Percentiles rank a stretch among this genome's conserved stretches.
phyloP scores from a whole-genome alignment of 1,140 invertebrate species.

The Scylla paramamosain region DNA sequence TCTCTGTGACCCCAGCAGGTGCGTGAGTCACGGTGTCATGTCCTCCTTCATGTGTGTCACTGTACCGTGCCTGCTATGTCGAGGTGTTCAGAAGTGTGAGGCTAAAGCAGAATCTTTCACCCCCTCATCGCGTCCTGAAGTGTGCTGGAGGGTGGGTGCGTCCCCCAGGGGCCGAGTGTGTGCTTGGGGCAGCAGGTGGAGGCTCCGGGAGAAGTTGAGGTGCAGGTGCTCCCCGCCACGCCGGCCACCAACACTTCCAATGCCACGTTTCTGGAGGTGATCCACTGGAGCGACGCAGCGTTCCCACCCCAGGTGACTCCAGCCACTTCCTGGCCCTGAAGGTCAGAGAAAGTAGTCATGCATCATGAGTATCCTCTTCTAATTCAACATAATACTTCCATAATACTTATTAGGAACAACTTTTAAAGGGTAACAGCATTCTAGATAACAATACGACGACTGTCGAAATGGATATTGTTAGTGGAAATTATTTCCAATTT shows the following conservation, averaged over 20 bases:
- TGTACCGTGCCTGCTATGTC: neutral
- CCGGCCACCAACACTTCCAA: neutral
- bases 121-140: neutral
- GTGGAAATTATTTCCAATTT: neutral
- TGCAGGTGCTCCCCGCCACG: neutral
- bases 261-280: neutral
- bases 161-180: neutral
- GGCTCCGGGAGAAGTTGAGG: neutral
- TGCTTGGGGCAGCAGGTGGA: neutral
- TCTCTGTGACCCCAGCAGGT: slow-evolving; percentile 31
- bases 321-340: neutral
- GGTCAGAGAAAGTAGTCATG: neutral
- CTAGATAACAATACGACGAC: too few relatives aligned
- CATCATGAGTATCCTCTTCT: neutral
- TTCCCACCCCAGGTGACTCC: neutral
- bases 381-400: too few relatives aligned
- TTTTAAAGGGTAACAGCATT: too few relatives aligned
- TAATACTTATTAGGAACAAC: too few relatives aligned
- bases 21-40: neutral
- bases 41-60: neutral
- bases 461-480: neutral
- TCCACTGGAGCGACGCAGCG: neutral
- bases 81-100: neutral
- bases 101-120: neutral
- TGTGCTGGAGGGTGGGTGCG: neutral